phyloP scores from a whole-genome alignment of 2,113 vertebrate genomes.

The Delphinapterus leucas region DNA sequence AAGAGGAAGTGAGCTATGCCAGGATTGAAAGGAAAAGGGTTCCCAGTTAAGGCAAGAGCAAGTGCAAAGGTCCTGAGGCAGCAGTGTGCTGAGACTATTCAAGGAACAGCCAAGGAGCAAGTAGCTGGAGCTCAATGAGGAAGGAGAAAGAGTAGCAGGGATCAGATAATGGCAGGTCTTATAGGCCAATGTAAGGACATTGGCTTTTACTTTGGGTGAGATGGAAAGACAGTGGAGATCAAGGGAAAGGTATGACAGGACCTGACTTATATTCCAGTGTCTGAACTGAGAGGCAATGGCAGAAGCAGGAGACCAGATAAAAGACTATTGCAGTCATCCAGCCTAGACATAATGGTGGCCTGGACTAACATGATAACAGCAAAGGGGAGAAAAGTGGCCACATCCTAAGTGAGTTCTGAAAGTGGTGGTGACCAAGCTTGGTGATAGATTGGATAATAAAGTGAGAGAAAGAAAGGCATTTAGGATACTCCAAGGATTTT shows the following conservation, averaged over 20 bases:
- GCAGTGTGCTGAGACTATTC: neutral
- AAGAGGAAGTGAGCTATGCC: neutral
- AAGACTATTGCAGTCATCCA: neutral
- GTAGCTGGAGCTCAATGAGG: neutral
- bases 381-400: neutral
- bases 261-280: neutral
- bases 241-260: neutral
- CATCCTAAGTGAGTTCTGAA: neutral
- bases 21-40: neutral
- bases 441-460: neutral
- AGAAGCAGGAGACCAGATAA: neutral
- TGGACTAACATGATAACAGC: neutral
- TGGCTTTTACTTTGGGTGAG: neutral
- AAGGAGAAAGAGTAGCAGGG: neutral
- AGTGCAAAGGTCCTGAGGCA: neutral
- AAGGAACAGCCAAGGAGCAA: neutral
- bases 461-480: neutral
- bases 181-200: fast-evolving
- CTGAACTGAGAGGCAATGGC: neutral
- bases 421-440: neutral
- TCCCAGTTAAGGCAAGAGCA: neutral
- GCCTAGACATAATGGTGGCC: neutral
- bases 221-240: neutral
- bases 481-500: neutral
- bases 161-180: neutral